Base-by-base conservation (phyloP, 2,888 invertebrate species). In the Neoaliturus tenellus region DNA sequence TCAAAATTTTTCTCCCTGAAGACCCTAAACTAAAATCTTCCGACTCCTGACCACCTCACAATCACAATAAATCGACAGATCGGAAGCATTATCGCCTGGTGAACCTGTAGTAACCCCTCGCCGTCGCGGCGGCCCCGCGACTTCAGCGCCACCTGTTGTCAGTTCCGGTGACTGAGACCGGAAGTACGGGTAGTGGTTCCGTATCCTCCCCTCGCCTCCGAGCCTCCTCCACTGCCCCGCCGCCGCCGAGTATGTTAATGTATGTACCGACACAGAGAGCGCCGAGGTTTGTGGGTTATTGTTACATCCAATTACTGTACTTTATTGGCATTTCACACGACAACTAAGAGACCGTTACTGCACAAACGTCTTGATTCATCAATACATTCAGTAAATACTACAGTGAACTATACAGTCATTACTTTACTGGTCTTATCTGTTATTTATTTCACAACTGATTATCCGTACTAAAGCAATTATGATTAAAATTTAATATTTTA, bases 171-270 rank as follows among this genome's bases (percentile, higher is more conserved):
- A 28, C 28, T 62, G 62, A 2, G 5, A 31, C 55, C 78, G 78
- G 78, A 78, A 78, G 51, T n/a, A 78, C 78, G 78, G 48, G 14
- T 28, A 20, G 0, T 78, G 78, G 55, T 28, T 78, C 35, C 78
- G 78, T 78, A 55, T 78, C 78, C 78, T 78, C 48, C 71, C 41
- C 35, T 31, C 78, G 33, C 31, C 78, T 28, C 35, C 55, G 10
- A 12, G 17, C 28, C 78, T 25, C 73, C 55, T n/a, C n/a, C n/a
- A n/a, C n/a, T n/a, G n/a, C n/a, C n/a, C n/a, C n/a, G 1, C 28
- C 44, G 48, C 71, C 62, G 17, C 31, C 1, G 62, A 62, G 62
- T 62, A 62, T 62, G 62, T 62, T 51, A 62, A 62, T 28, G 10
- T 28, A 28, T 1, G 4, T 31, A 62, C 12, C 2, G 23, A 55